These are phyloP conservation scores for Mustela nigripes DNA, from an alignment of 2,113 vertebrate species.

Conservation along the genomic window DNA sequence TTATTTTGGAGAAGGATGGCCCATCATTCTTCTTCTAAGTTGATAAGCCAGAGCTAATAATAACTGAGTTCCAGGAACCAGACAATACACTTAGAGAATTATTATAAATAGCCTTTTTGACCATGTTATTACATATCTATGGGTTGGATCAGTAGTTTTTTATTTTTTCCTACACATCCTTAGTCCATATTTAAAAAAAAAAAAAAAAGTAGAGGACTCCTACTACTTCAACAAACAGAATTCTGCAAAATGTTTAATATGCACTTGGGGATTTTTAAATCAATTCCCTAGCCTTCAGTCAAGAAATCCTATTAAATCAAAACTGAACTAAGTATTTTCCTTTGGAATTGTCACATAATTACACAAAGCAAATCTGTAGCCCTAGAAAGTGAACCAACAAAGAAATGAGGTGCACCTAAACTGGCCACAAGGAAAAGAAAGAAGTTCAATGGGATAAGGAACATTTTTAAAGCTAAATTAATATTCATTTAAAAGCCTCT, in stretches of 20 bases:
- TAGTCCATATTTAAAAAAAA: background rate
- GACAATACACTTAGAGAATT: background rate
- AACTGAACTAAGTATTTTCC: conserved; percentile 53
- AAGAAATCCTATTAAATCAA: conserved; percentile 19
- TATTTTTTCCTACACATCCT: background rate
- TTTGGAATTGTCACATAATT: conserved; percentile 33
- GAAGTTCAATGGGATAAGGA: background rate
- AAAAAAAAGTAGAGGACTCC: background rate
- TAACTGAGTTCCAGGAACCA: background rate
- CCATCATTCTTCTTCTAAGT: background rate
- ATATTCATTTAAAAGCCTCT: conserved; percentile 9
- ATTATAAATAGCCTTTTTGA: background rate
- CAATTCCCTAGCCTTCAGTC: background rate
- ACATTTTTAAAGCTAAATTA: conserved; percentile 29
- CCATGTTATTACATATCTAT: background rate
- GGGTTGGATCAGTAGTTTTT: background rate
- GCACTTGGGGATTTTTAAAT: conserved; percentile 54
- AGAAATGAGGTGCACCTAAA: background rate
- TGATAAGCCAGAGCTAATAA: background rate
- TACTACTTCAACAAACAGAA: background rate
- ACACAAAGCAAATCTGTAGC: background rate
- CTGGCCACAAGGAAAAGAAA: background rate
- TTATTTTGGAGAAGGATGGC: conserved; percentile 28
- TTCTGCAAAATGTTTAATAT: background rate
- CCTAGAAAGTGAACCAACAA: background rate